phyloP scores from a whole-genome alignment of 2,888 invertebrate genomes.

The Epistrophe eligans region DNA sequence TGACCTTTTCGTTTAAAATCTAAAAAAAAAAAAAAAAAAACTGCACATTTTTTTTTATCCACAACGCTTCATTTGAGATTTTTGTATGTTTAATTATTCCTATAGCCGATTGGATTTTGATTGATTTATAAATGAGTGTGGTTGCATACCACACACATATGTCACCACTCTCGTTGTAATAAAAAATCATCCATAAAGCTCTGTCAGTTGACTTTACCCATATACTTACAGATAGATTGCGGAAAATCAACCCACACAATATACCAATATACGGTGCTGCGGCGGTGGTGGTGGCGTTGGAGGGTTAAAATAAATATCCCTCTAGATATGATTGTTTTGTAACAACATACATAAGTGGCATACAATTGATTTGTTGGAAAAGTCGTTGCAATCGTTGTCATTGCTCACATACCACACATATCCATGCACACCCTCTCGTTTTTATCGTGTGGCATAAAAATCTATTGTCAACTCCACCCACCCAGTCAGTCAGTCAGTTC shows the following conservation, averaged over 20 bases:
- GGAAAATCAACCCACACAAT: background rate
- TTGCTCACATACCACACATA: constrained; percentile 18
- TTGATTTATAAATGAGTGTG: background rate
- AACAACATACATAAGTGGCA: constrained; percentile 56
- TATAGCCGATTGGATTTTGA: background rate
- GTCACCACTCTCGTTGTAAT: background rate
- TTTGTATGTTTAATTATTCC: background rate
- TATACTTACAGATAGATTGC: background rate
- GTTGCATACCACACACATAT: background rate
- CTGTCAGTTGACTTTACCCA: background rate
- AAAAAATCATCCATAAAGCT: background rate
- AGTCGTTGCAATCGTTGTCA: constrained; percentile 45
- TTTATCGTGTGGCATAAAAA: background rate
- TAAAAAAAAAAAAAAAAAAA: background rate
- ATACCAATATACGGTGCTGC: background rate
- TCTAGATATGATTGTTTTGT: constrained; percentile 54
- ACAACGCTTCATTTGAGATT: background rate
- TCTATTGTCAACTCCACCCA: constrained; percentile 59
- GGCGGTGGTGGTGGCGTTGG: too few species aligned
- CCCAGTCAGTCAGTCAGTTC: background rate
- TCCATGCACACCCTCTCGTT: background rate
- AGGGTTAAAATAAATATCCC: constrained; percentile 52
- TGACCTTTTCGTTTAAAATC: background rate
- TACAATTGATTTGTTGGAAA: constrained; percentile 70
- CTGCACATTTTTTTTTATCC: too few species aligned